Conservation (phyloP, 2,797 vertebrate genomes). For the Propithecus deckenii region DNA sequence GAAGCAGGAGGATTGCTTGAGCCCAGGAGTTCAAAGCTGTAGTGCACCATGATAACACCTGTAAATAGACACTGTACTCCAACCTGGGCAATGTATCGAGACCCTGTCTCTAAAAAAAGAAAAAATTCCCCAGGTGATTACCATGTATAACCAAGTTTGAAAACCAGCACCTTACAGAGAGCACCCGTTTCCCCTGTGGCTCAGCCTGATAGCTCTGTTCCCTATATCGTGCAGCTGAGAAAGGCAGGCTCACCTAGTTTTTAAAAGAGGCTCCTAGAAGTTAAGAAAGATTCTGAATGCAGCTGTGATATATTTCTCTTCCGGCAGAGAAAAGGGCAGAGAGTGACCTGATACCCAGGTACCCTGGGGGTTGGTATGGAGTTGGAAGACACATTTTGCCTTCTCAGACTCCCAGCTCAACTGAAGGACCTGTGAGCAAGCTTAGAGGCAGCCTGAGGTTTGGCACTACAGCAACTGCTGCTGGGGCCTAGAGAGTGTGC, state of each 20-base stretch:
- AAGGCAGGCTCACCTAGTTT: background rate
- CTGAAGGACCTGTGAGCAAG: background rate
- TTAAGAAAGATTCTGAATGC: background rate
- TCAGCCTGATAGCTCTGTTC: background rate
- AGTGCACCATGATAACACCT: background rate
- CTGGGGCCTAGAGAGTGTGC: background rate
- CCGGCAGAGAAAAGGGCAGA: conserved; percentile 1
- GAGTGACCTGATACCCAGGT: background rate
- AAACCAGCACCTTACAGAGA: background rate
- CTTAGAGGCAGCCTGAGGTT: background rate
- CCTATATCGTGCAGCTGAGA: background rate
- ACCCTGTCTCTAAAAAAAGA: background rate
- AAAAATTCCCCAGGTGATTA: background rate
- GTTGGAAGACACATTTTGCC: background rate
- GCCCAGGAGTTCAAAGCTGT: background rate
- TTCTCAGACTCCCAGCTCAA: background rate
- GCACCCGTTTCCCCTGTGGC: background rate
- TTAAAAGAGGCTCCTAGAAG: conserved; percentile 8
- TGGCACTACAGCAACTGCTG: background rate
- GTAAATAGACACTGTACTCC: background rate
- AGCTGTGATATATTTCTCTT: background rate
- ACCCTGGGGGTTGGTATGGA: background rate
- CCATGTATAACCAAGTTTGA: background rate
- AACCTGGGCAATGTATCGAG: background rate
- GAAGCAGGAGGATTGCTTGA: background rate